Percentiles rank a stretch among this genome's conserved stretches.
phyloP scores from a whole-genome alignment of 2,888 invertebrate species.

The Agonopterix heracliana region DNA sequence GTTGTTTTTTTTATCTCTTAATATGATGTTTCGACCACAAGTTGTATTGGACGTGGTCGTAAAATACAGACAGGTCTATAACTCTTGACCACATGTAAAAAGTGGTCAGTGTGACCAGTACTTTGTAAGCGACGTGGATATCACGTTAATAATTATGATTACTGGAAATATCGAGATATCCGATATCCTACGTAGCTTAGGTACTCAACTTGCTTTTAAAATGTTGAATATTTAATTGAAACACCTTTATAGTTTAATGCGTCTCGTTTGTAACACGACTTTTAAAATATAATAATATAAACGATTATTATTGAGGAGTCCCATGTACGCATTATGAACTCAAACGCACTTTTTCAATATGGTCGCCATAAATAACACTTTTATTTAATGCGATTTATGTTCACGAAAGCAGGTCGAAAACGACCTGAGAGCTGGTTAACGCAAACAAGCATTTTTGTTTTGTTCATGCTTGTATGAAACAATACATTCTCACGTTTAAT shows the following conservation, averaged over 20 bases:
- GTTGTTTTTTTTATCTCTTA: conserved; percentile 2
- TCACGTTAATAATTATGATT: conserved; percentile 8
- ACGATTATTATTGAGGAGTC: conserved; percentile 34
- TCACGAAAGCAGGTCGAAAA: conserved; percentile 69
- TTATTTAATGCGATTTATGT: conserved; percentile 69
- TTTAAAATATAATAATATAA: conserved; percentile 34
- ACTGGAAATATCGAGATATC: not conserved
- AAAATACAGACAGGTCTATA: conserved; percentile 12
- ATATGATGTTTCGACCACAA: conserved; percentile 8
- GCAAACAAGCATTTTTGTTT: conserved; percentile 64
- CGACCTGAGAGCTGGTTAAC: conserved; percentile 70
- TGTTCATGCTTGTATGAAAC: conserved; percentile 70
- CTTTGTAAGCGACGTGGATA: conserved; percentile 10
- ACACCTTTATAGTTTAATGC: conserved; percentile 5
- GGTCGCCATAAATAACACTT: conserved; percentile 59
- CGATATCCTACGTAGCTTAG: not conserved
- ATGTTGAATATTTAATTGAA: no score
- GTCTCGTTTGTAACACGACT: conserved; percentile 19
- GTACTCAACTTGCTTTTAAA: no score
- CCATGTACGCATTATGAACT: conserved; percentile 15
- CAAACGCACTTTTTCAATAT: conserved; percentile 53
- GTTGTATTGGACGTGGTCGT: conserved; percentile 12
- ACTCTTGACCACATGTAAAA: conserved; percentile 9
- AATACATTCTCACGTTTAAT: conserved; percentile 76
- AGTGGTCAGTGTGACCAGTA: conserved; percentile 10